phyloP scores from a whole-genome alignment of 1,140 invertebrate genomes.

The Brachionus sp. region DNA sequence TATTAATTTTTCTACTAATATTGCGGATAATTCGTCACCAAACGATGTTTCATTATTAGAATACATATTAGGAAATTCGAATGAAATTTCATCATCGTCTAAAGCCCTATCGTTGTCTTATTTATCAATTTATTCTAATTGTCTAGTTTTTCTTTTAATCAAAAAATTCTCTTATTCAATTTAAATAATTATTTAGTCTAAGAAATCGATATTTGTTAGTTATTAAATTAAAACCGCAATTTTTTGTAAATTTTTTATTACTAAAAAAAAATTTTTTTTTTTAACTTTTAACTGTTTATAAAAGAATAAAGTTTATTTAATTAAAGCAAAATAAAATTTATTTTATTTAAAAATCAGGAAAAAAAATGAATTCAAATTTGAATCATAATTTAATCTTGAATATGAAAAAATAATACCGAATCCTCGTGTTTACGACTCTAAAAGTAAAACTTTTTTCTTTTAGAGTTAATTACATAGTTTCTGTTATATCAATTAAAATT shows the following conservation, averaged over 20 bases:
- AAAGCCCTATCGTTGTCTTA: neutral
- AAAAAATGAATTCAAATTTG: too few relatives aligned
- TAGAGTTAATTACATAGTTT: too few relatives aligned
- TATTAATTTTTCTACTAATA: neutral
- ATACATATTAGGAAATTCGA: neutral
- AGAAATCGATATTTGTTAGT: neutral
- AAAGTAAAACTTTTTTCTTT: too few relatives aligned
- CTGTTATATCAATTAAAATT: too few relatives aligned
- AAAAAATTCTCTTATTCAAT: neutral
- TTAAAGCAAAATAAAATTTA: neutral
- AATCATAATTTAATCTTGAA: too few relatives aligned
- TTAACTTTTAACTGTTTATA: neutral
- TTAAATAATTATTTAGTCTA: neutral
- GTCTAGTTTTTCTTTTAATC: neutral
- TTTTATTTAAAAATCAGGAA: too few relatives aligned
- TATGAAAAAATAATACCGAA: too few relatives aligned
- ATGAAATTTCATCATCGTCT: neutral
- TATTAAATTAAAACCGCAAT: neutral
- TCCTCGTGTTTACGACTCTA: too few relatives aligned
- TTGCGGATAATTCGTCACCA: neutral
- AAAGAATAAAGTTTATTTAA: neutral
- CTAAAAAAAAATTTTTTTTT: neutral
- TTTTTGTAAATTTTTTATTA: slow-evolving; percentile 5
- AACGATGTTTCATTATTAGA: neutral
- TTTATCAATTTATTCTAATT: neutral